Conservation (phyloP, 2,113 vertebrate species). For the Syngnathus floridae region DNA sequence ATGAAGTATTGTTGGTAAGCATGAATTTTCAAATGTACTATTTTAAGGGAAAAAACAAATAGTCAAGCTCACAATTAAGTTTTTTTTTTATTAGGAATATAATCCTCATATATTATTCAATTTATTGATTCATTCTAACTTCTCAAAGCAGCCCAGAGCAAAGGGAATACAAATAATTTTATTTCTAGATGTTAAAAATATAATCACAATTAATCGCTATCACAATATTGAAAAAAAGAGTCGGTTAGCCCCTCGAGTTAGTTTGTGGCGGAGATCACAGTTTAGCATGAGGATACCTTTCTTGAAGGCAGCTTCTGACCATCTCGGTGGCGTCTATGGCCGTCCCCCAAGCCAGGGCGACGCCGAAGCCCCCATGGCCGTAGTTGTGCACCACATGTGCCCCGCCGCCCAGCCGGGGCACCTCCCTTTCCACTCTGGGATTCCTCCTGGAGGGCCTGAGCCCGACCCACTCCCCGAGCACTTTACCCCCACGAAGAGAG, state of each 20-base stretch:
- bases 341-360: conserved; percentile 81
- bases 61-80: no score
- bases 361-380: conserved; percentile 80
- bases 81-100: no score
- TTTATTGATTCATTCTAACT: no score
- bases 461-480: conserved; percentile 73
- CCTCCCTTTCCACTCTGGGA: conserved; percentile 75
- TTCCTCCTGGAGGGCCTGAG: conserved; percentile 76
- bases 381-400: conserved; percentile 86
- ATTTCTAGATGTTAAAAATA: no score
- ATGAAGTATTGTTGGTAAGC: neutral
- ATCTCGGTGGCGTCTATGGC: conserved; percentile 75
- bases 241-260: no score
- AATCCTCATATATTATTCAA: no score
- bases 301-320: conserved; percentile 66
- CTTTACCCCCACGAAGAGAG: conserved; percentile 66
- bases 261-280: conserved; percentile 41
- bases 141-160: no score
- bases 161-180: no score
- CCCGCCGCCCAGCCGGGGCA: conserved; percentile 44
- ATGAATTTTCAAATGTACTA: neutral
- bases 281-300: conserved; percentile 45
- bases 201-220: no score
- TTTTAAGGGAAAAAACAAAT: no score
- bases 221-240: no score